Evolutionary conservation across 2,888 invertebrate genomes (phyloP), one percentile per base, ranked within the genome.

Genomic region (Embidobia sp.): DNA sequence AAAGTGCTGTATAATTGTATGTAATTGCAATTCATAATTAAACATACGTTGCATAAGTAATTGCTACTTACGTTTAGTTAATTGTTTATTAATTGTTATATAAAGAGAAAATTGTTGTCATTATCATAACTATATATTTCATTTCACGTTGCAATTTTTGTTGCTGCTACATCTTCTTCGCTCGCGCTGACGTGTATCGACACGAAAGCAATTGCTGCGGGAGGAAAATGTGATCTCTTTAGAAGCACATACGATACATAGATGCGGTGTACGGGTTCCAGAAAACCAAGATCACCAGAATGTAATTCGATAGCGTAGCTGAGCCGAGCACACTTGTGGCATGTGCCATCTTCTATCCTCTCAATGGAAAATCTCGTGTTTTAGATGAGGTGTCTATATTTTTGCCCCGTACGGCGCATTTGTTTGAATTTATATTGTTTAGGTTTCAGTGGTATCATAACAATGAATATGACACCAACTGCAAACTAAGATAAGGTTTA

Each of bases 241-340:
- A 55, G 53, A 59, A 49, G 67, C 40, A 51, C 61, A 66, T 49
- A 51, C 44, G 66, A 75, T 75, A 66, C 51, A 35, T 61, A 51
- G 44, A 75, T 79, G 78, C 59, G 77, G 78, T 49, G 63, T 72
- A 78, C 75, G 77, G 76, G 75, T 80, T 78, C 57, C 67, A 61
- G 72, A 53, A 57, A 42, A 61, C 57, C 61, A 49, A 75, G 59
- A 78, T 69, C 53, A 26, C 63, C 73, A 80, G 67, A 76, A 74
- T 86, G 87, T 86, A 88, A 88, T 81, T 83, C 82, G 86, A 88
- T 87, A 86, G 85, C 8, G 6, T 81, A 80, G 81, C 78, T 81
- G 80, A 78, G 82, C 73, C 78, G 83, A 85, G 84, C 86, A 86
- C 87, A 87, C 87, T 88, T 86, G 86, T 85, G 87, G 88, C 87